These are phyloP conservation scores for Aramus guarauna DNA, from an alignment of 2,113 vertebrate species.

Conservation along the genomic window DNA sequence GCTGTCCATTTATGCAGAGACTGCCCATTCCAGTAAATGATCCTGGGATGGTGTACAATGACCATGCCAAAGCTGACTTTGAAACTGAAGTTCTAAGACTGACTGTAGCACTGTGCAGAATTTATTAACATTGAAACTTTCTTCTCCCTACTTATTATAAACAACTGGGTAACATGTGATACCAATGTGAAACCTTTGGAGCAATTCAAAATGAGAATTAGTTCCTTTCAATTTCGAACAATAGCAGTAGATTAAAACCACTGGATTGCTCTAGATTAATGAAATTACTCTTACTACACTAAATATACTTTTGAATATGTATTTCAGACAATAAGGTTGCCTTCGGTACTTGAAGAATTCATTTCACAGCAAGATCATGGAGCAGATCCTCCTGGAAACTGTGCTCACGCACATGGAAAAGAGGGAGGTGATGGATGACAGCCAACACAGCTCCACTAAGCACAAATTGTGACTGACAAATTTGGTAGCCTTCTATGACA, in stretches of 20 bases:
- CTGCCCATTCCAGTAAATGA: background rate
- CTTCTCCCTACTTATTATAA: background rate
- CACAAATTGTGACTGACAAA: too few relatives aligned
- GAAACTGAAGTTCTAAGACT: background rate
- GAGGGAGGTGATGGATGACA: too few relatives aligned
- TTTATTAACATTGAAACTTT: background rate
- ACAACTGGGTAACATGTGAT: accelerated
- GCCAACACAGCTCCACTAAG: too few relatives aligned
- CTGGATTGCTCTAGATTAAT: background rate
- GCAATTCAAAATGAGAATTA: background rate
- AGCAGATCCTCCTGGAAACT: too few relatives aligned
- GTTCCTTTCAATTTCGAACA: background rate
- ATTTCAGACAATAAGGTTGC: background rate
- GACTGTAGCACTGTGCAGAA: background rate
- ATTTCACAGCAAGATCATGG: background rate
- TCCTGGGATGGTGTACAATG: background rate
- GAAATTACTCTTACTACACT: background rate
- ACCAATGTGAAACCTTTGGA: background rate
- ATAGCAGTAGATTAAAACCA: background rate
- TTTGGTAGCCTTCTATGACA: too few relatives aligned
- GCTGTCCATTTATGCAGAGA: background rate
- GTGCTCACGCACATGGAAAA: too few relatives aligned
- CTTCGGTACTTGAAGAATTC: background rate
- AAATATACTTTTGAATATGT: background rate
- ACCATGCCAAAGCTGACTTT: background rate